Evolutionary conservation across 2,797 vertebrate species (phyloP), one percentile per base, ranked within the genome.

Genomic region (Ctenopoma kingsleyae): DNA sequence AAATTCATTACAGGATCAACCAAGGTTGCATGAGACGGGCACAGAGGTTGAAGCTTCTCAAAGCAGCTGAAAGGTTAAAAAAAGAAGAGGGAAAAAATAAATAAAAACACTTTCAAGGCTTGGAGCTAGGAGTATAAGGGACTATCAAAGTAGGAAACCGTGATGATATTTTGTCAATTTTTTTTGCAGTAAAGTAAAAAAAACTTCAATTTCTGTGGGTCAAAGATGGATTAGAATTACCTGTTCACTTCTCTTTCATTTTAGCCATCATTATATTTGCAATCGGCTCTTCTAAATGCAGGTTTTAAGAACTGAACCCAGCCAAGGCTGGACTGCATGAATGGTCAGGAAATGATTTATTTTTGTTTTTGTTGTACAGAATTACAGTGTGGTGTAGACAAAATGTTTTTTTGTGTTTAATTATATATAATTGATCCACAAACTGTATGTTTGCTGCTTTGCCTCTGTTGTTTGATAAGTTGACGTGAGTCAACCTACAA

Each of bases 1-100:
- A 91, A 90, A 91, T 93, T 92, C 89, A 91, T 92, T 90, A 90
- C 78, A 85, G 73, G 82, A 89, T 90, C 66, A 76, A 91, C 84
- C 85, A 85, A 92, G 83, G 89, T 89, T 89, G 80, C 77, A 63
- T 62, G 76, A 86, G 78, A 78, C 36, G 67, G 79, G 59, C 59
- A 76, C 76, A 60, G 81, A 84, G 86, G 87, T 84, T 82, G 75
- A 78, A 72, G 76, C 81, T 85, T 87, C 86, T 91, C 82, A 91
- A 87, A 90, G 82, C 67, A 80, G 68, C 77, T 81, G 76, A 89
- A 90, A 91, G 76, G 86, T 90, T 87, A 81, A 75, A 80, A 81
- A 81, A 69, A 19, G n/a, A 23, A 23, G 7, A 67, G 5, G n/a
- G 23, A 22, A 32, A 55, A 64, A 59, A 49, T 15, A 65, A 46